Conservation (phyloP, 2,113 vertebrate species). For the Hippocampus abdominalis region DNA sequence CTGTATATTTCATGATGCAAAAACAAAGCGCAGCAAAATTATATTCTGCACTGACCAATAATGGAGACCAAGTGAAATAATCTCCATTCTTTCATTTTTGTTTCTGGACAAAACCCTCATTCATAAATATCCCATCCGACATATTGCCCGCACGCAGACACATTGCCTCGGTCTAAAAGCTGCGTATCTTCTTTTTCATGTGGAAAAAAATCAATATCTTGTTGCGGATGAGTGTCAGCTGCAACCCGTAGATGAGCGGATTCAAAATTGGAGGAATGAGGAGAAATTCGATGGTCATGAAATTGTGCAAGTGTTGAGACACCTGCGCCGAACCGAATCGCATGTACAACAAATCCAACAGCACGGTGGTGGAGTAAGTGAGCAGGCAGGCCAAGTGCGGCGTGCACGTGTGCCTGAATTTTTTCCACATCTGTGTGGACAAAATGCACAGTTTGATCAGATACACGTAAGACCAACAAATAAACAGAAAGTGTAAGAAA, state of each 20-base stretch:
- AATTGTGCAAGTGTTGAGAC: conserved; percentile 20
- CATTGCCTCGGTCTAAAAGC: background rate
- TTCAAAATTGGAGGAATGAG: conserved; percentile 44
- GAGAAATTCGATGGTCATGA: conserved; percentile 35
- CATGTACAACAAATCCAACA: conserved; percentile 40
- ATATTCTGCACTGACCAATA: background rate
- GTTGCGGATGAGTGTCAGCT: conserved; percentile 34
- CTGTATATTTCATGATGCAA: background rate
- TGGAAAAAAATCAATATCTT: conserved; percentile 5
- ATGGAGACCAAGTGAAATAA: background rate
- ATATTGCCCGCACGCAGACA: too few relatives aligned
- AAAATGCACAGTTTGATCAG: conserved; percentile 28
- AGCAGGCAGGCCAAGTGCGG: conserved; percentile 45
- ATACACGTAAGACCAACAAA: conserved; percentile 38
- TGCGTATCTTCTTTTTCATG: background rate
- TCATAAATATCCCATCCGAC: too few relatives aligned
- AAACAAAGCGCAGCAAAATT: background rate
- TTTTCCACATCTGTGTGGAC: conserved; percentile 22
- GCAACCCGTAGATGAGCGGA: conserved; percentile 49
- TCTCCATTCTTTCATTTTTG: too few relatives aligned
- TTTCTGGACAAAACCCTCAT: too few relatives aligned
- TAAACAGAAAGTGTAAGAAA: conserved; percentile 20
- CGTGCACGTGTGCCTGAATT: conserved; percentile 46
- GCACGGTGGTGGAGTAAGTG: background rate
- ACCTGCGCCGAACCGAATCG: conserved; percentile 20